Conservation (phyloP, 1,140 invertebrate species). For the Choristoneura fumiferana region DNA sequence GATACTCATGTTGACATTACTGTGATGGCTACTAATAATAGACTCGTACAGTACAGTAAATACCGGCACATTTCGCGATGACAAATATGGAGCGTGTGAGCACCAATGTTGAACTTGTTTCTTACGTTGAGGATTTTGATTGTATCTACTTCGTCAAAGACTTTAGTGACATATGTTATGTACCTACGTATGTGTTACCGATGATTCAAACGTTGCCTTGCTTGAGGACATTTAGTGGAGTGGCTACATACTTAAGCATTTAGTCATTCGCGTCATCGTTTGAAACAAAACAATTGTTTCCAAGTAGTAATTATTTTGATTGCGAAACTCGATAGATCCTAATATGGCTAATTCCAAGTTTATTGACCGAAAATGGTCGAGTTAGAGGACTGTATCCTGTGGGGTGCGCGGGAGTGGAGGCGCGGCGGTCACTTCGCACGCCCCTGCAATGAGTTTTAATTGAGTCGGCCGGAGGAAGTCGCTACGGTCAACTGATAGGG, state of each 20-base stretch:
- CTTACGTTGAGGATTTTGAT: too few species aligned
- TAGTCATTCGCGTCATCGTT: too few species aligned
- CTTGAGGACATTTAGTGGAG: too few species aligned
- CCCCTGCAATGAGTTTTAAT: constrained; percentile 15
- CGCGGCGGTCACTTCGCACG: constrained; percentile 12
- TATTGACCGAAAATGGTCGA: constrained; percentile 19
- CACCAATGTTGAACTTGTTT: neutral
- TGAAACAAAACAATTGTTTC: too few species aligned
- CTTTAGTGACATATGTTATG: too few species aligned
- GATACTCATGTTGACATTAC: constrained; percentile 4
- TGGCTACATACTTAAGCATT: too few species aligned
- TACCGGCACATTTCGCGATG: neutral
- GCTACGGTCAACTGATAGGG: neutral
- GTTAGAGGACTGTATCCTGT: constrained; percentile 12
- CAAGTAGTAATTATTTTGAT: neutral
- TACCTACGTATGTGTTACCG: too few species aligned
- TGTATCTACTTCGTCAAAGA: too few species aligned
- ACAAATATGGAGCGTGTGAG: constrained; percentile 3
- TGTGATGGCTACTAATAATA: constrained; percentile 6
- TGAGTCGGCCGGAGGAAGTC: neutral
- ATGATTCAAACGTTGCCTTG: too few species aligned
- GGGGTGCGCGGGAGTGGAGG: constrained; percentile 3
- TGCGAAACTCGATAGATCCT: neutral
- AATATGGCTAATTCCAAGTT: constrained; percentile 5
- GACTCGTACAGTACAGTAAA: neutral